Conservation (phyloP, 2,888 invertebrate genomes). For the Ramazzottius varieornatus region DNA sequence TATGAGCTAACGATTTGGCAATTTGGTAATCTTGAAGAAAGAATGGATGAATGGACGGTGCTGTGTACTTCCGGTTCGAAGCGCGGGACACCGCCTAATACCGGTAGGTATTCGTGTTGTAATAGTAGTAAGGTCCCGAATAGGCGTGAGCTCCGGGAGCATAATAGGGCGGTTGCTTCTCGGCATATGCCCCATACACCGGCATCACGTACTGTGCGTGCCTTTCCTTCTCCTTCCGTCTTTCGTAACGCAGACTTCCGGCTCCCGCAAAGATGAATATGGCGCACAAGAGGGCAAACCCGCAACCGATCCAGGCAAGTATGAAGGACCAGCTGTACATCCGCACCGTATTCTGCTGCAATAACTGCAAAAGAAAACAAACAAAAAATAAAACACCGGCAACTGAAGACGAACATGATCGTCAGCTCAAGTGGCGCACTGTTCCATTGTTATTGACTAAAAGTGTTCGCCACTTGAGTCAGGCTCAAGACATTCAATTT, state of each 20-base stretch:
- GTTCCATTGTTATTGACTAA: too few species aligned
- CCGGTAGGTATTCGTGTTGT: not conserved
- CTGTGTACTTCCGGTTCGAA: too few species aligned
- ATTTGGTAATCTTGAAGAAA: too few species aligned
- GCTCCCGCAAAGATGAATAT: not conserved
- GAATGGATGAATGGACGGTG: too few species aligned
- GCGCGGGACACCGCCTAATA: too few species aligned
- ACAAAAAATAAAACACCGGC: too few species aligned
- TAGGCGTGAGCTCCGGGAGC: constrained; percentile 2
- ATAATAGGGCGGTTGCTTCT: not conserved
- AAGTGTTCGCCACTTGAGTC: too few species aligned
- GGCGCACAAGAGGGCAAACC: not conserved
- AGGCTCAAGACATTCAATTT: too few species aligned
- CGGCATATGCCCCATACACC: not conserved
- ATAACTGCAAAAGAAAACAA: not conserved
- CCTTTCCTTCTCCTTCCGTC: not conserved
- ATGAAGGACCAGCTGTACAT: constrained; percentile 18
- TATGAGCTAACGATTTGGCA: too few species aligned
- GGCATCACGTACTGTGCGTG: not conserved
- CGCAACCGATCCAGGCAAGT: constrained; percentile 16
- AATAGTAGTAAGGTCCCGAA: not conserved
- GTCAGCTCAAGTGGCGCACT: too few species aligned
- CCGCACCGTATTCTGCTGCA: constrained; percentile 9
- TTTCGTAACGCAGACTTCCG: not conserved
- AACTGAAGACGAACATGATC: too few species aligned